Evolutionary conservation across 2,888 invertebrate species (phyloP), one percentile per base, ranked within the genome.

Genomic region (Morpho deidamia): DNA sequence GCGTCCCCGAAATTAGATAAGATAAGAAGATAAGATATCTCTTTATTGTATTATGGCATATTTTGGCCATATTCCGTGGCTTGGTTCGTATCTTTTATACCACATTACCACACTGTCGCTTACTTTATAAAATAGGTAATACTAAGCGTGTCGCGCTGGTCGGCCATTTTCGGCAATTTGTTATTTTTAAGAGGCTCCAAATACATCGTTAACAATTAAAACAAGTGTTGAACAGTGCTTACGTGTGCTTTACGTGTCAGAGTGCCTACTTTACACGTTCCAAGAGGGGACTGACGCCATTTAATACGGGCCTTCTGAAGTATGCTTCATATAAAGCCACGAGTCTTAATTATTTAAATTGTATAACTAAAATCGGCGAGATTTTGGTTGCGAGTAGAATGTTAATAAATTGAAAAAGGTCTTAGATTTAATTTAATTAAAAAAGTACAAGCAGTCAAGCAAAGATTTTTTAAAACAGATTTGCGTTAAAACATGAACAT

Each of bases 291-390:
- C 50, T 50, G 44, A 59, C 53, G 53, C 44, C 53, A 51, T 59
- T 59, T 56, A 53, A 56, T 53, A 56, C 53, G 44, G 40, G 46
- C 55, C 48, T 47, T 44, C 53, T 51, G 48, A 38, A 43, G 53
- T 47, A 44, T 40, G 38, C 53, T 59, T 41, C 42, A 40, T 53
- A 48, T 44, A 53, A 47, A 56, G 38, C 38, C 44, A 33, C 47
- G 51, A 53, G 40, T 41, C 51, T 59, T 53, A 51, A 58, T 58
- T 56, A 53, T 56, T 51, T 56, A 53, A 56, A 56, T 53, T 56
- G 56, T 43, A 34, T 9, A 41, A 57, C 44, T 56, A 39, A 44
- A 44, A 44, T 42, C 14, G 50, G 35, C 23, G 43, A 32, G 32
- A 38, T 46, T 53, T 53, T 12, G 50, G 39, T 42, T 42, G 37